Evolutionary conservation across 2,888 invertebrate species (phyloP), one percentile per base, ranked within the genome.

Genomic region (Sinelater perroti): DNA sequence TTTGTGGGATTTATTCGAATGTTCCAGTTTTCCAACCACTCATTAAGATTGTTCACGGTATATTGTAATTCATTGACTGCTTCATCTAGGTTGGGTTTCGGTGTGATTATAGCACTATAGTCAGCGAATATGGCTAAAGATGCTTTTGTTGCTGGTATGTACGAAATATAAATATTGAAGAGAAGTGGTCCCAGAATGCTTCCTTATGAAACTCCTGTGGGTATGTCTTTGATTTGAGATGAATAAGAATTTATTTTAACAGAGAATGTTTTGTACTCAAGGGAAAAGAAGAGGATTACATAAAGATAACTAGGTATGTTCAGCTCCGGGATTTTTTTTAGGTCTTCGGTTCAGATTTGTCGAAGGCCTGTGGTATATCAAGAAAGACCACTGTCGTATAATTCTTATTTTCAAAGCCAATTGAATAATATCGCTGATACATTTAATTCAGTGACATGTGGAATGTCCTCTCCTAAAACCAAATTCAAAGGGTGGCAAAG

Each of bases 341-440:
- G 66, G 2, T 63, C 58, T 47, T 72, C 69, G n/a, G n/a, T n/a
- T n/a, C n/a, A n/a, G n/a, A n/a, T n/a, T n/a, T n/a, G n/a, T n/a
- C n/a, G 46, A 73, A 73, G 0, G 71, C 70, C 46, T 68, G n/a
- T 63, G 36, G 67, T 2, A 71, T 58, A 38, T 74, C 71, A 0
- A 75, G 55, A 4, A 50, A 35, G 24, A 28, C n/a, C n/a, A 13
- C 18, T 1, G 38, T 40, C 6, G 68, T 70, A 3, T 56, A 59
- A 36, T 64, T 54, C 16, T 65, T 63, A 4, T 59, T 40, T 49
- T 35, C 49, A 24, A 35, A 49, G n/a, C 26, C 24, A 3, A 51
- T 10, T 46, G 67, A 53, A 49, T 58, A 13, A 73, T 62, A 51
- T 65, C 14, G 13, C 49, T 57, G n/a, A 73, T 61, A 45, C 65